Conservation (phyloP, 1,140 invertebrate genomes). For the Drosophila baimaii region DNA sequence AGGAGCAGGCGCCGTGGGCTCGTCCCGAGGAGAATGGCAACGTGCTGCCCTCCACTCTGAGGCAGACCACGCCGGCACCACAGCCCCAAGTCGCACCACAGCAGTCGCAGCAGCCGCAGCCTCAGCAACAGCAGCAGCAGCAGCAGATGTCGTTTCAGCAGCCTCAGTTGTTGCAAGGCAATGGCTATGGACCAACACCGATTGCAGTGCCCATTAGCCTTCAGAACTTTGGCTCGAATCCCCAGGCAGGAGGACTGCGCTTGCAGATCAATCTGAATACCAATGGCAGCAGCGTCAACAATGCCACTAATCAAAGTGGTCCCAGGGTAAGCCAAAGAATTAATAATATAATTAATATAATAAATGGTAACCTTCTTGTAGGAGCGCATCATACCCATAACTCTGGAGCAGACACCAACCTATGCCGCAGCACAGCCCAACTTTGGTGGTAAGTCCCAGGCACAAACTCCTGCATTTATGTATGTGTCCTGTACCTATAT, state of each 20-base stretch:
- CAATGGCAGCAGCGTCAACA: slow-evolving; percentile 54
- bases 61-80: slow-evolving; percentile 64
- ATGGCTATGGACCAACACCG: slow-evolving; percentile 50
- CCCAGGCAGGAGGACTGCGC: slow-evolving; percentile 63
- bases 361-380: slow-evolving; percentile 23
- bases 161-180: slow-evolving; percentile 52
- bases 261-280: slow-evolving; percentile 73
- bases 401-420: slow-evolving; percentile 84
- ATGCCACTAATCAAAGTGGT: slow-evolving; percentile 62
- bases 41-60: slow-evolving; percentile 70
- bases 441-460: slow-evolving; percentile 70
- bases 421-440: slow-evolving; percentile 77
- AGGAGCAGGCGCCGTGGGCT: slow-evolving; percentile 80
- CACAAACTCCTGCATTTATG: not conserved
- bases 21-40: slow-evolving; percentile 80
- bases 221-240: slow-evolving; percentile 71
- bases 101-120: slow-evolving; percentile 38
- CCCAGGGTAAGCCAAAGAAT: slow-evolving; percentile 57
- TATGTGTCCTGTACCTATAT: slow-evolving; percentile 29
- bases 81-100: slow-evolving; percentile 45
- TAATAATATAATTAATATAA: not conserved
- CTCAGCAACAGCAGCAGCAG: slow-evolving; percentile 27
- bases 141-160: slow-evolving; percentile 38
- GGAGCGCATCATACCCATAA: slow-evolving; percentile 85
- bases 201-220: slow-evolving; percentile 31